Evolutionary conservation across 1,140 invertebrate species (phyloP), one percentile per base, ranked within the genome.

Genomic region (Lethrus apterus): DNA sequence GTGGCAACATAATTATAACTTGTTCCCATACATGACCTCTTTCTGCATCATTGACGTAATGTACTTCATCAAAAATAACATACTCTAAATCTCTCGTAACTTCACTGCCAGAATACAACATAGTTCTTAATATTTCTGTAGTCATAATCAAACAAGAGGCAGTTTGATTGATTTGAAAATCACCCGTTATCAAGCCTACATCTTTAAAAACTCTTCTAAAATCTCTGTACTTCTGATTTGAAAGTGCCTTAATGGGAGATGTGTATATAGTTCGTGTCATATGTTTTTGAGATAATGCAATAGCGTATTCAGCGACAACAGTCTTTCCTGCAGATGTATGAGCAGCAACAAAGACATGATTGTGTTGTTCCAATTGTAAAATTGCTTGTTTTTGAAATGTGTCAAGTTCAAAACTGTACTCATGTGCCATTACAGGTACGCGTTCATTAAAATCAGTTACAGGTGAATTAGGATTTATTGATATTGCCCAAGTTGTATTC

Each of bases 1-100:
- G 77, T 0, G 95, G 95, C 26, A 99, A 66, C 63, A 99, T 78
- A 56, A 99, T 99, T 0, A 99, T 73, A 1, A 63, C 93, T 72
- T 99, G 95, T 71, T 99, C 97, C 96, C 97, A 99, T 1, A 99
- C 96, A 59, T 99, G 93, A 11, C 97, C 97, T 55, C 97, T 86
- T 71, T 98, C 93, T 38, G 84, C 79, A 73, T 99, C 91, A 67
- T 98, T 99, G 34, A 99, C 93, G 61, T 99, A 99, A 69, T 99
- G 96, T 17, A 98, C 94, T 75, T 99, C 97, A 69, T 99, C 97
- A 67, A 99, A 99, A 57, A 99, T 94, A 2, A 99, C 96, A 78
- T 93, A 99, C 66, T 99, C 95, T 33, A 99, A 72, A 71, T 99
- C 95, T 43, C 92, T 75, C 2, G 97, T 86, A 41, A 94, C 83